Evolutionary conservation across 2,888 invertebrate genomes (phyloP).

Genomic region (Spilosoma lubricipeda): DNA sequence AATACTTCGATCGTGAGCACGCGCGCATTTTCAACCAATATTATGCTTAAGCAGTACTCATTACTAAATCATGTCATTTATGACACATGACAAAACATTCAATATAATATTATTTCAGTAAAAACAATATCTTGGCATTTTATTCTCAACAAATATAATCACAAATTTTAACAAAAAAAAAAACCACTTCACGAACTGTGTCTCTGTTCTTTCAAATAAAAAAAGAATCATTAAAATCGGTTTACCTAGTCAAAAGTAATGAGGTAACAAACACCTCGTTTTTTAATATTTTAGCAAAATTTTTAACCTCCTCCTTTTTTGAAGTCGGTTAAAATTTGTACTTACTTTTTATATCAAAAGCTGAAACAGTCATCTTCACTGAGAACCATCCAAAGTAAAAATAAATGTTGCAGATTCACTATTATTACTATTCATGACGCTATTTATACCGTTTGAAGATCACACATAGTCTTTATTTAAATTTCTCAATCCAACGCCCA

Average conservation of each 20-base stretch:
- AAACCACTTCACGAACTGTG: too few relatives aligned
- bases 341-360: neutral
- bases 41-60: slow-evolving; percentile 37
- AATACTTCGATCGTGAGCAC: slow-evolving; percentile 76
- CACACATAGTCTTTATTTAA: slow-evolving; percentile 76
- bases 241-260: too few relatives aligned
- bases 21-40: slow-evolving; percentile 57
- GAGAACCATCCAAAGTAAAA: neutral
- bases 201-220: too few relatives aligned
- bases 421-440: slow-evolving; percentile 47
- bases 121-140: too few relatives aligned
- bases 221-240: too few relatives aligned
- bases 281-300: too few relatives aligned
- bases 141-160: too few relatives aligned
- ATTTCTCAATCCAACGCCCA: slow-evolving; percentile 81
- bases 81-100: slow-evolving; percentile 21
- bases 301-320: too few relatives aligned
- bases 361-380: neutral
- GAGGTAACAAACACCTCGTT: too few relatives aligned
- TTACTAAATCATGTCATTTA: slow-evolving; percentile 40
- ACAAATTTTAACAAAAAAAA: too few relatives aligned
- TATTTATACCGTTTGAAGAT: slow-evolving; percentile 55
- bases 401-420: slow-evolving; percentile 4
- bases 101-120: too few relatives aligned
- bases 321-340: neutral